Base-by-base conservation (phyloP, 2,888 invertebrate genomes). In the Leptopilina syphax region DNA sequence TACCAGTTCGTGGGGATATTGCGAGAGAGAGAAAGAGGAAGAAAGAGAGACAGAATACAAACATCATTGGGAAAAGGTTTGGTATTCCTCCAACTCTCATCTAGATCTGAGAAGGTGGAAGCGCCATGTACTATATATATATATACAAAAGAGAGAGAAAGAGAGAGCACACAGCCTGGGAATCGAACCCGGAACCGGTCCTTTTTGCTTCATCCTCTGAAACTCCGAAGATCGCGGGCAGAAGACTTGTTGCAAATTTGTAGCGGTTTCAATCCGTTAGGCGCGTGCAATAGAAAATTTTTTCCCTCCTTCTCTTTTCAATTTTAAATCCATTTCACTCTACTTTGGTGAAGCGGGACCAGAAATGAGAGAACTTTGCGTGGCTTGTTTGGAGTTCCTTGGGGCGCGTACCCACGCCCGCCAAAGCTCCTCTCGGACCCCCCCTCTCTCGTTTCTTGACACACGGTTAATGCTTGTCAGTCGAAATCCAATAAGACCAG, bases 141-240 rank as follows among this genome's bases (percentile, higher is more conserved):
- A 47, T 47, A 47, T 0, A 47, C 0, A 47, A 9, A 1, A 8
- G 3, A 27, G 3, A 34, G 34, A 34, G 34, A 34, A 3, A 34
- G 34, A 34, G 34, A 44, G 44, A 44, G 44, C 2, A 12, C 12
- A 50, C 78, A 77, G 80, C 87, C 86, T 87, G 87, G 85, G 87
- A 87, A 86, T 85, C 86, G 84, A 86, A 87, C 87, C 86, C 85
- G 85, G 85, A 86, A 84, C 84, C 84, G 76, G 76, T 65, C 78
- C 57, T 81, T 44, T 80, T 80, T 63, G 34, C 81, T 82, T 83
- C 83, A 80, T 84, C 81, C 84, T 81, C 68, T 81, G 81, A 44
- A 44, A 44, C 7, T 8, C 8, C 8, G 44, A 6, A 44, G 44
- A 44, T 44, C 44, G 44, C 44, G 44, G 7, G 8, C 77, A 68